Conservation (phyloP, 53 echinoderm and acorn worm species). For the Echinarachnius parma region DNA sequence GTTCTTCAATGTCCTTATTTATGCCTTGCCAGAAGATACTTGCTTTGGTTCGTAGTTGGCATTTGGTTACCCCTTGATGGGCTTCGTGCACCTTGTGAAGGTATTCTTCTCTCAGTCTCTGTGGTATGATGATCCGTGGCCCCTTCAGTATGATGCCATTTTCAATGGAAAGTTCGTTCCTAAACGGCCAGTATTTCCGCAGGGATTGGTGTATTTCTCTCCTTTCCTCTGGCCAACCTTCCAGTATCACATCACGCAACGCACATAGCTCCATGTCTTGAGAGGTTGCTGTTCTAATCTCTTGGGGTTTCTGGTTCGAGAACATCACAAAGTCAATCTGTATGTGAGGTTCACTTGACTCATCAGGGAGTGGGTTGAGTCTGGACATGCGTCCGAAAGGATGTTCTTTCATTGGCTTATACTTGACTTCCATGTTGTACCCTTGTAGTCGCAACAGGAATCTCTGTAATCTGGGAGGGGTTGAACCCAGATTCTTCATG, state of each 20-base stretch:
- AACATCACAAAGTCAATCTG: constrained; percentile 58
- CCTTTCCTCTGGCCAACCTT: constrained; percentile 62
- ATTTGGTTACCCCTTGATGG: constrained; percentile 2
- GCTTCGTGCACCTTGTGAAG: constrained; percentile 6
- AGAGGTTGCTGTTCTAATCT: constrained; percentile 46
- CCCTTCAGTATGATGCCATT: constrained; percentile 51
- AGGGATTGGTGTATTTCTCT: constrained; percentile 35
- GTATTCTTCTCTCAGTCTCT: constrained; percentile 1
- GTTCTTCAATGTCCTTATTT: constrained; percentile 4
- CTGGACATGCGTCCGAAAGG: constrained; percentile 57
- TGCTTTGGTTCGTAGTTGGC: not conserved
- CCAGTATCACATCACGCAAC: constrained; percentile 37
- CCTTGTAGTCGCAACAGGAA: constrained; percentile 54
- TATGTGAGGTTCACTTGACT: constrained; percentile 4
- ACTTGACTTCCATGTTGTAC: constrained; percentile 51
- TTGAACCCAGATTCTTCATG: constrained; percentile 55
- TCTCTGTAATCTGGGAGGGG: constrained; percentile 66
- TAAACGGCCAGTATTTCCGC: constrained; percentile 58
- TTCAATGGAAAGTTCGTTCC: constrained; percentile 53
- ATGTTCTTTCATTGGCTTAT: too few species aligned
- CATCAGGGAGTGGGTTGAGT: constrained; percentile 47
- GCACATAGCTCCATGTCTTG: constrained; percentile 49
- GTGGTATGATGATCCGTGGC: constrained; percentile 45
- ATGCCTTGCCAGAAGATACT: not conserved
- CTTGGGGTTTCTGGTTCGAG: constrained; percentile 30